Conservation (phyloP, 2,888 invertebrate genomes). For the Sesia apiformis region DNA sequence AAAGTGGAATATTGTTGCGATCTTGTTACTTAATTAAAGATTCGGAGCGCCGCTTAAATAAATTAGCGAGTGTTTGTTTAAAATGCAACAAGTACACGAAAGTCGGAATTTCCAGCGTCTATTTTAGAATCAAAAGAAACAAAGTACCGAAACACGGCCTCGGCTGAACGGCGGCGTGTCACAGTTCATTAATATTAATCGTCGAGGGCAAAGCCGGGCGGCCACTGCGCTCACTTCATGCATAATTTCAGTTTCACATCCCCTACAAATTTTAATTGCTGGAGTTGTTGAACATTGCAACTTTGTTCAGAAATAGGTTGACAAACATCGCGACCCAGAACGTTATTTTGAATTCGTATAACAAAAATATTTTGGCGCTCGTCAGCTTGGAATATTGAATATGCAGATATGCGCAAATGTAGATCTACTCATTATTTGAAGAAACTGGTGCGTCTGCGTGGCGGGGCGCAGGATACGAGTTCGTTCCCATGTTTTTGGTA, state of each 20-base stretch:
- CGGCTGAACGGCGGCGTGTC: conserved; percentile 54
- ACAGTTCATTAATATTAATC: conserved; percentile 70
- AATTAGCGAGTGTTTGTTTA: background rate
- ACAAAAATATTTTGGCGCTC: no score
- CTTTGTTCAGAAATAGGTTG: conserved; percentile 28
- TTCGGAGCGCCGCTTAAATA: background rate
- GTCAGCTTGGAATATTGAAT: no score
- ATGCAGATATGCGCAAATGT: no score
- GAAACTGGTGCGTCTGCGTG: no score
- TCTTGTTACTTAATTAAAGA: background rate
- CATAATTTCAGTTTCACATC: conserved; percentile 54
- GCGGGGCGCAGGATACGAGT: no score
- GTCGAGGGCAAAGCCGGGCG: conserved; percentile 38
- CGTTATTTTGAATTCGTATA: background rate
- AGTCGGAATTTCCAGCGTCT: conserved; percentile 37
- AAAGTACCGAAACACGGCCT: conserved; percentile 28
- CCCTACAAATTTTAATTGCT: conserved; percentile 62
- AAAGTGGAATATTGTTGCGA: no score
- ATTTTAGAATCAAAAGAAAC: conserved; percentile 61
- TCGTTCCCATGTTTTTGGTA: no score
- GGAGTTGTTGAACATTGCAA: conserved; percentile 39
- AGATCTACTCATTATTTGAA: no score
- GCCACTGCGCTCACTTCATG: conserved; percentile 55
- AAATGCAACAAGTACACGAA: background rate
- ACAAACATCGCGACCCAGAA: conserved; percentile 1